Evolutionary conservation across 2,888 invertebrate species (phyloP).

Genomic region (Nasonovia ribisnigri): DNA sequence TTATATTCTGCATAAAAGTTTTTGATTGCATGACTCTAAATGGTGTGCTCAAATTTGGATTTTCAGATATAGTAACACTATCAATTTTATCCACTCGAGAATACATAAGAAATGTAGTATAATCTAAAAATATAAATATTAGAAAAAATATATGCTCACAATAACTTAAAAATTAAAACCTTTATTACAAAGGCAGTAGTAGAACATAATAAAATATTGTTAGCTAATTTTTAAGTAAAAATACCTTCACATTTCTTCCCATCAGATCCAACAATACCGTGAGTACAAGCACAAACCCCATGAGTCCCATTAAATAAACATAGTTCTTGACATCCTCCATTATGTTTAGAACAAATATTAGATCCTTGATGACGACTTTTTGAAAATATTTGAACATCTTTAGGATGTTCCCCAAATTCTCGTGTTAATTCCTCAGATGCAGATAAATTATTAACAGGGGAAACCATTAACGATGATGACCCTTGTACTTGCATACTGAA

Average conservation of each 20-base stretch:
- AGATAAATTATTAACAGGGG: constrained; percentile 73
- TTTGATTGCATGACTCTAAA: constrained; percentile 80
- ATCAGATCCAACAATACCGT: constrained; percentile 80
- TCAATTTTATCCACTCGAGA: constrained; percentile 86
- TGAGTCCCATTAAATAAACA: constrained; percentile 81
- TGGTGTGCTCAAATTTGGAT: constrained; percentile 82
- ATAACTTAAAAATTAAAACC: not conserved
- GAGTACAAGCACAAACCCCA: constrained; percentile 84
- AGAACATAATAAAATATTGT: not conserved
- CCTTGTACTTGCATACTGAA: constrained; percentile 52
- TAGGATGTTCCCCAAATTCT: constrained; percentile 66
- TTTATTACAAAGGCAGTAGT: not conserved
- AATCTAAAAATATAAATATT: constrained; percentile 73
- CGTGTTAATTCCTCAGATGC: constrained; percentile 68
- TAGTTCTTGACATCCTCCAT: constrained; percentile 83
- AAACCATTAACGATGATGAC: constrained; percentile 57
- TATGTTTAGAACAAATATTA: constrained; percentile 77
- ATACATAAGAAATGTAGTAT: constrained; percentile 86
- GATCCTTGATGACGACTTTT: constrained; percentile 73
- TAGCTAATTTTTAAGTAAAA: not conserved
- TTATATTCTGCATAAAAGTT: constrained; percentile 85
- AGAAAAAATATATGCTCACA: no score
- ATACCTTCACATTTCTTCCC: constrained; percentile 77
- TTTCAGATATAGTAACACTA: constrained; percentile 82
- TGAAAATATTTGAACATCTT: constrained; percentile 72